Base-by-base conservation (phyloP, 2,113 vertebrate species). In the Bagarius yarrelli region DNA sequence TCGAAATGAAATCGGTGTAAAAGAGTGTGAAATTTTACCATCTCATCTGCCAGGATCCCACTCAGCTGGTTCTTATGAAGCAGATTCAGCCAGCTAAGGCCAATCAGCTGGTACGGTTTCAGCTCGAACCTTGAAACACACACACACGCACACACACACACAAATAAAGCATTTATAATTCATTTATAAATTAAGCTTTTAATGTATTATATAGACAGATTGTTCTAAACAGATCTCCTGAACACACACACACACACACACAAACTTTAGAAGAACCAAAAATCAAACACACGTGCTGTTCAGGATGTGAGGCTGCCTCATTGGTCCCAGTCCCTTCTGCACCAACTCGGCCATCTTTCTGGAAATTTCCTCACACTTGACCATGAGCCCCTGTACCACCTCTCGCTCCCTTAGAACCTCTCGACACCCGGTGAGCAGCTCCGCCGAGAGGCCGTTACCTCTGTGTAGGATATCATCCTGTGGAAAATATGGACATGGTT, bases 31-130 rank as follows among this genome's bases (percentile, higher is more conserved):
- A 19, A 60, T 34, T 92, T 92, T 86, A 96, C 95, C 95, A 96
- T 96, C 92, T 96, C 95, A 89, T 96, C 95, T 83, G 95, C 95
- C 85, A 96, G 90, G 88, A 96, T 96, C 44, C 94, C 95, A 82
- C 94, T 96, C 50, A 96, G 87, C 59, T 93, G 88, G 6, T 96
- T 95, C 69, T 94, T 93, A 88, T 96, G 91, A 50, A 96, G 88
- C 67, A 96, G 83, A 2, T 92, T 91, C 87, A 96, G 88, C 95
- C 95, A 96, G 80, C 95, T 95, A 87, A 95, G 89, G 81, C 95
- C 95, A 81, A 96, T 93, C 85, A 95, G 93, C 92, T 96, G 95
- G 87, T 95, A 95, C 0, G 95, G 94, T 85, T 96, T 95, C 52
- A 96, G 91, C 80, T 93, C 85, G 80, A 95, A 91, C 86, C 95